Evolutionary conservation across 2,888 invertebrate genomes (phyloP).

Genomic region (Pristionchus entomophagus): DNA sequence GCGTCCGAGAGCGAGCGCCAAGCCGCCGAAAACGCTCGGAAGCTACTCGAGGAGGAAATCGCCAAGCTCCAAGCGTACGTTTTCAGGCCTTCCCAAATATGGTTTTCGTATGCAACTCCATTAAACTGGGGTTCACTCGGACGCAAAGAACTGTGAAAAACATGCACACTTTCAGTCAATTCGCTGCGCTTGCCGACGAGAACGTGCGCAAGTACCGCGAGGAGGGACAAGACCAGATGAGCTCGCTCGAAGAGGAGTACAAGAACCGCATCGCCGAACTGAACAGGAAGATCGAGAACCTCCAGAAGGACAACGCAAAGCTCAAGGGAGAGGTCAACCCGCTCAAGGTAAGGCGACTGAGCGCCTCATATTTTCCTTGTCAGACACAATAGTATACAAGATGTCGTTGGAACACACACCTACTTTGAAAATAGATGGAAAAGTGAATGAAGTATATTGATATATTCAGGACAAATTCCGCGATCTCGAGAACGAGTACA

Average conservation of each 20-base stretch:
- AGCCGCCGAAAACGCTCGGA: constrained; percentile 71
- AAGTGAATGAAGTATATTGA: too few relatives aligned
- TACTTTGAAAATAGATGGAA: too few relatives aligned
- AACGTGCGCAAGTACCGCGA: constrained; percentile 71
- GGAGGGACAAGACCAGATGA: constrained; percentile 71
- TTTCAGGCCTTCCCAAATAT: background rate
- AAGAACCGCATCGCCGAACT: constrained; percentile 73
- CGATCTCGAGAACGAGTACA: constrained; percentile 73
- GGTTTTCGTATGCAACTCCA: background rate
- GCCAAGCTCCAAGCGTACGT: constrained; percentile 70
- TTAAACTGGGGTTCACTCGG: background rate
- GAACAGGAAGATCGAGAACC: constrained; percentile 69
- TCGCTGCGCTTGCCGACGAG: constrained; percentile 68
- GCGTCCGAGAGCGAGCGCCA: constrained; percentile 67
- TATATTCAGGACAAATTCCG: constrained; percentile 62
- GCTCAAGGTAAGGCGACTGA: constrained; percentile 55
- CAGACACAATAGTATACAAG: too few relatives aligned
- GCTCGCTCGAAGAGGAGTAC: constrained; percentile 72
- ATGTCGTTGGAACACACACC: too few relatives aligned
- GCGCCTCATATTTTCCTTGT: too few relatives aligned
- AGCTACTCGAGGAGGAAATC: constrained; percentile 72
- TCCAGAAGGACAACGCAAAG: constrained; percentile 71
- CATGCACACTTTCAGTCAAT: constrained; percentile 55
- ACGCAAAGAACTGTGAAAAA: background rate
- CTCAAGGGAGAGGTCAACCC: constrained; percentile 69